phyloP scores from a whole-genome alignment of 2,113 vertebrate species.

The Tonatia bakeri region DNA sequence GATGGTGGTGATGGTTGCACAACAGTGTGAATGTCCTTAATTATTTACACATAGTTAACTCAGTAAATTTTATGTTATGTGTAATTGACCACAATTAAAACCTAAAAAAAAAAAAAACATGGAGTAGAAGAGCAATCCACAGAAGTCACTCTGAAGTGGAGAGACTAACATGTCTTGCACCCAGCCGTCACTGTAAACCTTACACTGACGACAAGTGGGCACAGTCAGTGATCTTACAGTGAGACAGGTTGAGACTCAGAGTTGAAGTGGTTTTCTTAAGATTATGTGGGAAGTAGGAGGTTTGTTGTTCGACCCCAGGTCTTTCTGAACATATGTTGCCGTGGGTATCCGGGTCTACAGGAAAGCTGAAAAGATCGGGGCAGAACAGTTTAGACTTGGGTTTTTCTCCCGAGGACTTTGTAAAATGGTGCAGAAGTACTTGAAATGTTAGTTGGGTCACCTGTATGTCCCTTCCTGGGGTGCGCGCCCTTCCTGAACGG shows the following conservation, averaged over 20 bases:
- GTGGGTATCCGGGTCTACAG: background rate
- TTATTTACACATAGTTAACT: background rate
- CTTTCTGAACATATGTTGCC: background rate
- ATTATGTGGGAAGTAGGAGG: background rate
- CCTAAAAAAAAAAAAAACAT: background rate
- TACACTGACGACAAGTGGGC: background rate
- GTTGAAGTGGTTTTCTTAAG: background rate
- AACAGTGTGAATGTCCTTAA: background rate
- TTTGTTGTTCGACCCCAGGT: rapidly evolving
- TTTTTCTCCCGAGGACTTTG: background rate
- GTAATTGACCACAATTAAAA: background rate
- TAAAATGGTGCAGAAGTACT: background rate
- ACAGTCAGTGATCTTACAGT: background rate
- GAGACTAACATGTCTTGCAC: background rate
- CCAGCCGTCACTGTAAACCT: background rate
- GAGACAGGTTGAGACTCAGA: background rate
- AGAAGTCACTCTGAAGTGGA: background rate
- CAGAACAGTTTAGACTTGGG: background rate
- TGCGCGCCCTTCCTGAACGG: background rate
- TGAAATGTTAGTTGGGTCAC: background rate
- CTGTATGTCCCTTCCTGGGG: background rate
- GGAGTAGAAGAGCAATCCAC: background rate
- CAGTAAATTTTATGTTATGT: background rate
- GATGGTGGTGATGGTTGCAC: background rate
- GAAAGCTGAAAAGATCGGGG: background rate